Evolutionary conservation across 2,888 invertebrate genomes (phyloP).

Genomic region (Drosophila melanosoma): DNA sequence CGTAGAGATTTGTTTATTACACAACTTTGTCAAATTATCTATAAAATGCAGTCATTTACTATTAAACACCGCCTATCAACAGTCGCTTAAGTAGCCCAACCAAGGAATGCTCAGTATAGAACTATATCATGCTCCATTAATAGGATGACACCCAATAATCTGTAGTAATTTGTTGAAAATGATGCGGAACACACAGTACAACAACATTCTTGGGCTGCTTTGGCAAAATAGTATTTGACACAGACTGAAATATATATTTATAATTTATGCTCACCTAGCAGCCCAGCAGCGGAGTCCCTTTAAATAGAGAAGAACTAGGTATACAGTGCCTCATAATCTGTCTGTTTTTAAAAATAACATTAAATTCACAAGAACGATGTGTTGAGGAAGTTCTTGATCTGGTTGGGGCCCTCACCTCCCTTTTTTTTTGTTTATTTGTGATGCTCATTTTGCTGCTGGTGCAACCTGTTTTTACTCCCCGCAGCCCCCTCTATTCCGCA

Average conservation of each 20-base stretch:
- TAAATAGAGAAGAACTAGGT: constrained; percentile 45
- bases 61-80: constrained; percentile 43
- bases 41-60: constrained; percentile 1
- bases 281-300: constrained; percentile 53
- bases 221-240: constrained; percentile 69
- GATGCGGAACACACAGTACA: constrained; percentile 54
- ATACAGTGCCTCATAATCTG: constrained; percentile 55
- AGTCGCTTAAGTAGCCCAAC: constrained; percentile 42
- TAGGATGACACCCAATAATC: constrained; percentile 63
- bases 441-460: constrained; percentile 27
- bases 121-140: constrained; percentile 53
- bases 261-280: constrained; percentile 73
- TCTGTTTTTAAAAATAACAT: constrained; percentile 65
- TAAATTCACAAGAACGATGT: constrained; percentile 38
- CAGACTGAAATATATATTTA: constrained; percentile 74
- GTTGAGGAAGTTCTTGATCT: constrained; percentile 57
- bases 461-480: constrained; percentile 62
- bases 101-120: constrained; percentile 6
- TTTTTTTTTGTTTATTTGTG: constrained; percentile 64
- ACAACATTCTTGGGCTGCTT: constrained; percentile 71
- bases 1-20: neutral
- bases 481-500: constrained; percentile 21
- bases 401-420: constrained; percentile 12
- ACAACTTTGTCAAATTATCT: constrained; percentile 8
- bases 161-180: constrained; percentile 71